Evolutionary conservation across 1,140 invertebrate species (phyloP).

Genomic region (Apocrypta bakeri): DNA sequence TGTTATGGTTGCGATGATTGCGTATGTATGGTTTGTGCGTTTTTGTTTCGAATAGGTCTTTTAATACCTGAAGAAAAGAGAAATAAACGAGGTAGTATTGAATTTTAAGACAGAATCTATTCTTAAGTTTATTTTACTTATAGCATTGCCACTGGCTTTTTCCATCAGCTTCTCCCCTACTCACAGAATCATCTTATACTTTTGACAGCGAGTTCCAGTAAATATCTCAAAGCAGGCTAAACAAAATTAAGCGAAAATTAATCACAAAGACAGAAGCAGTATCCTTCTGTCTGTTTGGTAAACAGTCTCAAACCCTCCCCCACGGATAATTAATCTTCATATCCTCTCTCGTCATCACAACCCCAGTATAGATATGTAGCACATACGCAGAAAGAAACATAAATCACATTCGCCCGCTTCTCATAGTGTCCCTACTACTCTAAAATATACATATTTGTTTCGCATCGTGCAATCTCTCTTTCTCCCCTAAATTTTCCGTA

Average conservation of each 20-base stretch:
- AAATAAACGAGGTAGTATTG: too few relatives aligned
- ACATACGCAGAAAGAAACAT: slow-evolving; percentile 31
- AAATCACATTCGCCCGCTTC: slow-evolving; percentile 38
- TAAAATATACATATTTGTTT: not conserved
- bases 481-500: slow-evolving; percentile 6
- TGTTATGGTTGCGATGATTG: not conserved
- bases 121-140: too few relatives aligned
- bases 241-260: slow-evolving; percentile 32
- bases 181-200: too few relatives aligned
- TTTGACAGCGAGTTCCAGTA: not conserved
- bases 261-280: slow-evolving; percentile 18
- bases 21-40: too few relatives aligned
- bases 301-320: not conserved
- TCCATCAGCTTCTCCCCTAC: too few relatives aligned
- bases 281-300: not conserved
- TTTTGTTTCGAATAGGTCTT: not conserved
- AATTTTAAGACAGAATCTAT: too few relatives aligned
- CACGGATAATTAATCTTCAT: slow-evolving; percentile 45
- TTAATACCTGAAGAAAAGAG: not conserved
- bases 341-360: slow-evolving; percentile 17
- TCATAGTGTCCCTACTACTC: not conserved
- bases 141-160: too few relatives aligned
- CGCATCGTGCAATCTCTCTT: not conserved
- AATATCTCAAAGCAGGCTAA: slow-evolving; percentile 16
- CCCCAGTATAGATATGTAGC: not conserved